A percentile compares a stretch with the other conserved stretches of the same genome.
phyloP scores from a whole-genome alignment of 2,888 invertebrate genomes.

The Neoascia interrupta region DNA sequence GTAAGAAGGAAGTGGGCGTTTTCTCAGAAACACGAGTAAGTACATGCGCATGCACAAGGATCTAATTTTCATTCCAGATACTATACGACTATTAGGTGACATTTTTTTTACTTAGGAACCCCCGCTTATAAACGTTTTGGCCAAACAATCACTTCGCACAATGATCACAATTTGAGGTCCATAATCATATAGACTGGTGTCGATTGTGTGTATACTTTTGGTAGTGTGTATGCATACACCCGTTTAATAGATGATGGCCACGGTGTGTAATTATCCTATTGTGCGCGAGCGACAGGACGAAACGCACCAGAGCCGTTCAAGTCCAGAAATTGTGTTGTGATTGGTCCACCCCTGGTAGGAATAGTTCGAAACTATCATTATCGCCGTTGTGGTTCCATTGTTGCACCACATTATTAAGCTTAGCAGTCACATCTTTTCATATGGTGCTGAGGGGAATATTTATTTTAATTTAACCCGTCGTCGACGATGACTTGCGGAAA shows the following conservation, averaged over 20 bases:
- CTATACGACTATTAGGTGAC: constrained; percentile 20
- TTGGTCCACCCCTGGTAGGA: constrained; percentile 40
- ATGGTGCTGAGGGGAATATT: constrained; percentile 27
- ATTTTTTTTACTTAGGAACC: constrained; percentile 20
- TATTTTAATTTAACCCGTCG: constrained; percentile 45
- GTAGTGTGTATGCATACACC: constrained; percentile 19
- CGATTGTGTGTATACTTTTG: constrained; percentile 17
- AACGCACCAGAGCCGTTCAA: constrained; percentile 12
- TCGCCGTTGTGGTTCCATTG: constrained; percentile 67
- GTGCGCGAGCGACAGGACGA: constrained; percentile 15
- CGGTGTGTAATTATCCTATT: constrained; percentile 62
- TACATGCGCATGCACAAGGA: constrained; percentile 5
- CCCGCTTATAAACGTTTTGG: constrained; percentile 57
- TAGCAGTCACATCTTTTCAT: constrained; percentile 13
- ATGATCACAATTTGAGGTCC: constrained; percentile 59
- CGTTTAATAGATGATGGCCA: constrained; percentile 29
- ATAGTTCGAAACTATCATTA: constrained; percentile 60
- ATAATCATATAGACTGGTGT: constrained; percentile 51
- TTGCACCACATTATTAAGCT: constrained; percentile 56
- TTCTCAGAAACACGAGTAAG: constrained; percentile 19
- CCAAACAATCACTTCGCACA: constrained; percentile 43
- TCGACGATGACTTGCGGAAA: too few relatives aligned
- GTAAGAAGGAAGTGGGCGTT: constrained; percentile 65
- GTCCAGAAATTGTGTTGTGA: constrained; percentile 63
- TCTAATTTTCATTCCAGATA: constrained; percentile 38